phyloP scores from a whole-genome alignment of 2,797 vertebrate genomes.

The Mionectes olivaceus region DNA sequence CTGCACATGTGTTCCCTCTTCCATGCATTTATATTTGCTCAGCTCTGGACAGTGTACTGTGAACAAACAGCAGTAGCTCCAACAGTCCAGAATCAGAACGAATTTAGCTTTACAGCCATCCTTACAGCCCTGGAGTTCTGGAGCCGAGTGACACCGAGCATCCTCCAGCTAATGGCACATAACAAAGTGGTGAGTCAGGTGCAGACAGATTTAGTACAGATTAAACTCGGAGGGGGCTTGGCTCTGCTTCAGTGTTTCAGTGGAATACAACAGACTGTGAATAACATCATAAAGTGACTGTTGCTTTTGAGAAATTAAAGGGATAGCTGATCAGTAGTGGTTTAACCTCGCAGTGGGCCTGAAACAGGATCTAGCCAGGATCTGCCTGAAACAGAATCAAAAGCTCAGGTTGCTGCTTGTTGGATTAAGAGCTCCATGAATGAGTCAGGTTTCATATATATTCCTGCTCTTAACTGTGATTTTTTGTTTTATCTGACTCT shows the following conservation, averaged over 20 bases:
- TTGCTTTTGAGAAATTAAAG: slow-evolving; percentile 13
- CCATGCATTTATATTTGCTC: slow-evolving; percentile 98
- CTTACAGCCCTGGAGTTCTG: slow-evolving; percentile 98
- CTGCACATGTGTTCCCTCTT: slow-evolving; percentile 99
- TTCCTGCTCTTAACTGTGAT: not conserved
- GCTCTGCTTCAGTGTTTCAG: not conserved
- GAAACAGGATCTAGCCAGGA: not conserved
- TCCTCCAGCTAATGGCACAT: slow-evolving; percentile 98
- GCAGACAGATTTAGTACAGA: not conserved
- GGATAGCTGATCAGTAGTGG: not conserved
- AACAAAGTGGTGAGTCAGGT: slow-evolving; percentile 94
- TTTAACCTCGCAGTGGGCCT: not conserved
- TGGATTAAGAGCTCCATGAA: not conserved
- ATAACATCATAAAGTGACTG: not conserved
- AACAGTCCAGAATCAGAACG: slow-evolving; percentile 93
- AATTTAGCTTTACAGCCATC: slow-evolving; percentile 94
- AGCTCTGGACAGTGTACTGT: slow-evolving; percentile 98
- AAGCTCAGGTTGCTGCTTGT: not conserved
- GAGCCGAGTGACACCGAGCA: slow-evolving; percentile 98
- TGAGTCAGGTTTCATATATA: not conserved
- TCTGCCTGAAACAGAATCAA: not conserved
- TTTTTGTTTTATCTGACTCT: not conserved
- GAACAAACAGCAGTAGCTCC: slow-evolving; percentile 93
- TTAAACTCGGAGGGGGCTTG: not conserved
- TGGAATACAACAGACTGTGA: not conserved